Evolutionary conservation across 2,888 invertebrate genomes (phyloP), one percentile per base, ranked within the genome.

Genomic region (Pandemis heparana): DNA sequence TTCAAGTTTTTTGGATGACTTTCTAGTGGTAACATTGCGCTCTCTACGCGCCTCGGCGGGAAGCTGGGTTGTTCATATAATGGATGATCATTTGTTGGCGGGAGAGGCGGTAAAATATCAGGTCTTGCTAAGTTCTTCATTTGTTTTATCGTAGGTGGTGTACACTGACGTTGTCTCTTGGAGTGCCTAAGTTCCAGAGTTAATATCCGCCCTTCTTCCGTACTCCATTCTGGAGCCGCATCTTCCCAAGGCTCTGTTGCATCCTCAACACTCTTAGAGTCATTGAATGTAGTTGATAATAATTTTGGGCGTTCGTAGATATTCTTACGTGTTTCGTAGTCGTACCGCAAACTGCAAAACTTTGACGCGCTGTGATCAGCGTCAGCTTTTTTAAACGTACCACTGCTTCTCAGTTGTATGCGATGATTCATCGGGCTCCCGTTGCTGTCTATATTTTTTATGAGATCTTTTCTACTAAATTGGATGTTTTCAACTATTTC

Each of bases 171-270:
- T 85, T 97, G 97, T 56, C 97, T 92, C 75, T 96, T 96, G 2
- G 96, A 96, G 82, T 97, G 97, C 75, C 97, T 95, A 12, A 96
- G 95, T 82, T 97, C 97, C 66, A 97, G 90, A 0, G 97, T 97
- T 32, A 97, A 84, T 67, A 96, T 91, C 59, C 96, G 94, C 0
- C 96, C 96, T 84, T 96, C 95, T 76, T 95, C 95, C 56, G 90
- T 89, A 43, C 89, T 83, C 92, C 92, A 94, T 39, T 87, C 89
- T 51, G 83, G 67, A 7, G 70, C 88, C 12, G 84, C 80, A 69
- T 91, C 91, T 72, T 92, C 89, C 85, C 87, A 90, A 61, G 79
- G 81, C 23, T 88, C 88, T 43, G 82, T 81, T 41, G 82, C 84
- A 56, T 87, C 85, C 70, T 88, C 89, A 8, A 87, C 75, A 62